Evolutionary conservation across 2,797 vertebrate genomes (phyloP), one percentile per base, ranked within the genome.

Genomic region (Sebastes alutus): DNA sequence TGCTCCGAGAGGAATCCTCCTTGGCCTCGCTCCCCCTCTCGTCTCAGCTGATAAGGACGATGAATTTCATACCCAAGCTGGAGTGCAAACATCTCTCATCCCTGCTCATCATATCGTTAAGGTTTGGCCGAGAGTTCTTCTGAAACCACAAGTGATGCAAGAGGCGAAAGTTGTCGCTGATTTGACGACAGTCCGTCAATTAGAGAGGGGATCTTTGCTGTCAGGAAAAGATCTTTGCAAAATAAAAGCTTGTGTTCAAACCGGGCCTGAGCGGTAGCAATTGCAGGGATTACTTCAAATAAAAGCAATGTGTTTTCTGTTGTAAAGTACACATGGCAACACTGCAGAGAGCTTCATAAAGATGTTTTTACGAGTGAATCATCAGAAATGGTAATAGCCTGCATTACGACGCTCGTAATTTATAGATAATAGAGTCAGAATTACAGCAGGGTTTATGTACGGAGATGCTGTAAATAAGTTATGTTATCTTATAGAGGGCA

Each of bases 1-100:
- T 80, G 80, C 89, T 85, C 82, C 0, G 23, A 90, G 90, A 92
- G 84, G 89, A 88, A 89, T 87, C 90, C 92, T 93, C 93, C 90
- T 92, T 84, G 14, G 64, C 82, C 82, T 87, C 25, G 29, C 88
- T 88, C 87, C 78, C 72, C 69, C 58, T 81, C 87, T 88, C 87
- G 78, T 89, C 87, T 78, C 86, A 72, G 85, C 93, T 90, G 94
- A 94, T 95, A 95, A 95, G 90, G 77, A 83, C 78, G 23, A 89
- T 92, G 87, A 86, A 84, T 93, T 93, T 88, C 55, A 85, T 58
- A 74, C 80, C 60, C 32, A 55, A 7, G 81, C 84, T 33, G 49
- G 61, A 92, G 77, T 13, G 68, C 77, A 88, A 90, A 90, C 93
- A 90, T 86, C 63, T 85, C 88, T 91, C 76, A 60, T 78, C 77